These are phyloP conservation scores for Eubasilissa regina DNA, from an alignment of 1,140 invertebrate species.

Conservation along the genomic window DNA sequence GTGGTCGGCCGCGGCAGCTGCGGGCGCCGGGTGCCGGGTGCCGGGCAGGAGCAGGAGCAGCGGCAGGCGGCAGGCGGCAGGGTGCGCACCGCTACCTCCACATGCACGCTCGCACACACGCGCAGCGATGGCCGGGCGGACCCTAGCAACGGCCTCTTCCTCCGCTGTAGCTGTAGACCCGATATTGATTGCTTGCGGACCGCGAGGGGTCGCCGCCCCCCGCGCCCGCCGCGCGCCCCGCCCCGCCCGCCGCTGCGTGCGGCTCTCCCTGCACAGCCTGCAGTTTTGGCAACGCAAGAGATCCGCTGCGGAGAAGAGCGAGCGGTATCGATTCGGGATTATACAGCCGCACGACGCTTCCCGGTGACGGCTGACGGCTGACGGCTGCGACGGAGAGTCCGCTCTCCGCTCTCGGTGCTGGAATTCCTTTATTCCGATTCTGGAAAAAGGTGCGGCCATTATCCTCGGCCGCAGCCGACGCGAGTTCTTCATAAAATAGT, in stretches of 20 bases:
- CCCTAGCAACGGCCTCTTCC: conserved; percentile 47
- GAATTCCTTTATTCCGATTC: conserved; percentile 8
- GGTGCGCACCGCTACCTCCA: not conserved
- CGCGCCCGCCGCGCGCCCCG: conserved; percentile 2
- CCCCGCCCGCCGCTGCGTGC: conserved; percentile 9
- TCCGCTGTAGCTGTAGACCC: conserved; percentile 38
- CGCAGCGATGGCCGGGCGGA: conserved; percentile 36
- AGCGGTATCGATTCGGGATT: conserved; percentile 40
- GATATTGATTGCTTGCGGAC: conserved; percentile 48
- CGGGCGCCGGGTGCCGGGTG: not conserved
- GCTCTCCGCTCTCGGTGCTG: not conserved
- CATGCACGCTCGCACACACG: conserved; percentile 27
- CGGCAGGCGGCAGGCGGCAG: too few species aligned
- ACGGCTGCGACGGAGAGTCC: not conserved
- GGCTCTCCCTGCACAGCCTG: conserved; percentile 36
- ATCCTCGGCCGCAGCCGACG: not conserved
- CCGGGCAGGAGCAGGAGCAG: conserved; percentile 4
- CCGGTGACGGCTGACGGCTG: not conserved
- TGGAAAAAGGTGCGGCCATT: not conserved
- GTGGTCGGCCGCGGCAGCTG: conserved; percentile 8
- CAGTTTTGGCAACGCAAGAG: conserved; percentile 56
- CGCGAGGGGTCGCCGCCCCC: conserved; percentile 43
- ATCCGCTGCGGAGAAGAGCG: conserved; percentile 42
- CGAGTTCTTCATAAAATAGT: not conserved
- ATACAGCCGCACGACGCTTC: conserved; percentile 3